Conservation (phyloP, 2,113 vertebrate genomes). For the Ciconia maguari region DNA sequence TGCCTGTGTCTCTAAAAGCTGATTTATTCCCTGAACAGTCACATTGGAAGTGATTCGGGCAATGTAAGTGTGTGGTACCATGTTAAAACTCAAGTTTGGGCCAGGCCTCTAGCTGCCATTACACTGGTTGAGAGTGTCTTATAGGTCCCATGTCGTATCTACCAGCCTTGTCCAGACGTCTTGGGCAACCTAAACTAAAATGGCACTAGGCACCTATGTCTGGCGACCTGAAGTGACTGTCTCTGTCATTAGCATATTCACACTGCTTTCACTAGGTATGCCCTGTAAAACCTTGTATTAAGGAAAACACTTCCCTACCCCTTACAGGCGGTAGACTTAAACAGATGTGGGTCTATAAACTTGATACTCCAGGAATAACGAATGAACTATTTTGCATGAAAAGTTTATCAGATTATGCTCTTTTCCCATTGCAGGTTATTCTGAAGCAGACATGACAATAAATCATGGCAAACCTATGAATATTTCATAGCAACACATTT, state of each 20-base stretch:
- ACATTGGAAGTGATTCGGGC: background rate
- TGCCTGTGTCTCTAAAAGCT: background rate
- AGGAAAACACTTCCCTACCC: background rate
- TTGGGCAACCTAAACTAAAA: background rate
- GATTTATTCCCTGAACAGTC: background rate
- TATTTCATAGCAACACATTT: slow-evolving; percentile 26
- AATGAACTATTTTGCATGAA: background rate
- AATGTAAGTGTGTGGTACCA: background rate
- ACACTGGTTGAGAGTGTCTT: background rate
- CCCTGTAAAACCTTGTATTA: background rate
- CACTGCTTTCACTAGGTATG: background rate
- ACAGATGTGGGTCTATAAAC: background rate
- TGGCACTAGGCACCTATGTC: background rate
- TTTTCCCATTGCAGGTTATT: background rate
- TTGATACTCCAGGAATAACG: background rate
- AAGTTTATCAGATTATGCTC: slow-evolving; percentile 10
- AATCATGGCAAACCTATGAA: background rate
- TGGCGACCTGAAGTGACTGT: background rate
- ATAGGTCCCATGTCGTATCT: background rate
- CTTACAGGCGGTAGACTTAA: rapidly evolving
- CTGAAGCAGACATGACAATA: background rate
- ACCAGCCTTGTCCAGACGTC: background rate
- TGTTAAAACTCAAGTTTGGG: background rate
- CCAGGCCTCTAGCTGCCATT: background rate
- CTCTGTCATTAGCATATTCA: background rate